These are phyloP conservation scores for Heliconius erato DNA, from an alignment of 2,888 invertebrate genomes.

Conservation along the genomic window DNA sequence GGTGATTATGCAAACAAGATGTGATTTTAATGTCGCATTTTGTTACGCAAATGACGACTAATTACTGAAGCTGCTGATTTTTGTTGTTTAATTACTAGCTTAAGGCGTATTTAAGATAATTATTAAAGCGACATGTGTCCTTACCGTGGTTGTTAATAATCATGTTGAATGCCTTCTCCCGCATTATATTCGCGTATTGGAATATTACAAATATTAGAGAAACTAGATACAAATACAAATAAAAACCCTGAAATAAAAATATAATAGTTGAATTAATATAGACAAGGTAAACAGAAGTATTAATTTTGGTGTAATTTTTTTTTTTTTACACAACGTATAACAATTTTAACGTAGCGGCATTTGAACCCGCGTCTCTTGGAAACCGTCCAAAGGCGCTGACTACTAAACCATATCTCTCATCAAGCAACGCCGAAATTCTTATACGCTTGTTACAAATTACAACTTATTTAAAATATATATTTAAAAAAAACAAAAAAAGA, in stretches of 20 bases:
- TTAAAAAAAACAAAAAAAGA: no score
- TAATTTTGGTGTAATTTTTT: background rate
- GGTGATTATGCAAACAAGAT: conserved; percentile 84
- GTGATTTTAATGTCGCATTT: conserved; percentile 85
- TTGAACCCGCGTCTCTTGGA: no score
- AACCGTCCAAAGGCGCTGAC: no score
- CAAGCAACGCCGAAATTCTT: no score
- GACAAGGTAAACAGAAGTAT: background rate
- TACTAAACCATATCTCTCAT: no score
- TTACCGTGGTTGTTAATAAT: conserved; percentile 85
- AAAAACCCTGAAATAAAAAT: conserved; percentile 89
- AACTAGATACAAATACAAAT: conserved; percentile 91
- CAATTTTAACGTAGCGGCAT: no score
- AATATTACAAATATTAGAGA: conserved; percentile 92
- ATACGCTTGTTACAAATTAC: no score
- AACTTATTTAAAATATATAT: no score
- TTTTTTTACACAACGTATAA: no score
- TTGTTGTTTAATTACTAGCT: conserved; percentile 47
- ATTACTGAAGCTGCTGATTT: conserved; percentile 66
- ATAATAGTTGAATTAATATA: background rate
- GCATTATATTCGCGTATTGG: conserved; percentile 88
- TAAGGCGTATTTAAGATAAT: conserved; percentile 37
- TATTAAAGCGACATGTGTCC: conserved; percentile 48
- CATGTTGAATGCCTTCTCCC: conserved; percentile 87
- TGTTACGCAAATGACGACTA: conserved; percentile 82